These are phyloP conservation scores for Marronus borbonicus DNA, from an alignment of 2,888 invertebrate genomes.

Conservation along the genomic window DNA sequence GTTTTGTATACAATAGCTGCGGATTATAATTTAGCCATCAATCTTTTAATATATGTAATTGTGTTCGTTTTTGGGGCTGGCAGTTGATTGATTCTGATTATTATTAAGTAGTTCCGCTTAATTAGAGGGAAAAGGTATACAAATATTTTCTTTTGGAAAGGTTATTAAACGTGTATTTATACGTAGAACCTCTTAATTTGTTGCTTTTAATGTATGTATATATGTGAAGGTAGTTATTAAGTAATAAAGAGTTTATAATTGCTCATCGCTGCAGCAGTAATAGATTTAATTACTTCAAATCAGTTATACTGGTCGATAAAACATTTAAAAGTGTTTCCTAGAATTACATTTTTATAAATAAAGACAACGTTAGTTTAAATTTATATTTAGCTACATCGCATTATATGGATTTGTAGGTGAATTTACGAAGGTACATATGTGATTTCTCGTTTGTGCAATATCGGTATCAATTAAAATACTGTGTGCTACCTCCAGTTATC, in stretches of 20 bases:
- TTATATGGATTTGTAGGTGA: too few relatives aligned
- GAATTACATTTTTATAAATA: too few relatives aligned
- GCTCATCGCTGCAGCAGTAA: not conserved
- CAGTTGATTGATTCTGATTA: constrained; percentile 44
- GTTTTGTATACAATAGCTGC: constrained; percentile 27
- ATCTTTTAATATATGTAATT: constrained; percentile 45
- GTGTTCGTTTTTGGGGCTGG: constrained; percentile 26
- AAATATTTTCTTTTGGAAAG: constrained; percentile 34
- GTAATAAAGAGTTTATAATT: constrained; percentile 16
- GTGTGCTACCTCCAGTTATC: too few relatives aligned
- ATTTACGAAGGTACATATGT: too few relatives aligned
- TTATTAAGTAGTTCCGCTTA: constrained; percentile 37
- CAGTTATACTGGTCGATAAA: constrained; percentile 1
- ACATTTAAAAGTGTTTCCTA: not conserved
- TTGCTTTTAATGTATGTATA: not conserved
- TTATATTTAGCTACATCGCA: too few relatives aligned
- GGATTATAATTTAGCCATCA: constrained; percentile 41
- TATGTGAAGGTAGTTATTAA: constrained; percentile 20
- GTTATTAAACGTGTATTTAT: constrained; percentile 32
- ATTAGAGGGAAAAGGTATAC: constrained; percentile 34
- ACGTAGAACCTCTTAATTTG: constrained; percentile 30
- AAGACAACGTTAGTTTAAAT: too few relatives aligned
- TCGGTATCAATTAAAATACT: too few relatives aligned
- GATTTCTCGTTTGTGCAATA: too few relatives aligned
- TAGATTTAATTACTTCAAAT: constrained; percentile 30